phyloP scores from a whole-genome alignment of 2,113 vertebrate genomes.

The Rhagologus leucostigma region DNA sequence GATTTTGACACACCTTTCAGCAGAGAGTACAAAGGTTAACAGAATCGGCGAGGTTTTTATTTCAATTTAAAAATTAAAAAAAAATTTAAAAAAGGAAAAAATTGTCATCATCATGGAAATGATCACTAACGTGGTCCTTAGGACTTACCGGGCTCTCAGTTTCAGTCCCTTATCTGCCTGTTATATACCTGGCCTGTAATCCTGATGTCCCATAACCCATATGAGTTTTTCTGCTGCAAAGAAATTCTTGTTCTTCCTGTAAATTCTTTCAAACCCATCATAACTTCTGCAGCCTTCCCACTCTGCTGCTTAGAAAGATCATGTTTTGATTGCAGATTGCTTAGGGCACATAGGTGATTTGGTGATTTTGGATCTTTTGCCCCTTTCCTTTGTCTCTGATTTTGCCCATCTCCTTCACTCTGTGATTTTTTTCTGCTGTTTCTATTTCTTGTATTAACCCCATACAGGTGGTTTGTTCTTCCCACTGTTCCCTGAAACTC shows the following conservation, averaged over 20 bases:
- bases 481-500: background rate
- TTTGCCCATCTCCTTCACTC: background rate
- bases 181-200: background rate
- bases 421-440: background rate
- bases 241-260: background rate
- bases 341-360: background rate
- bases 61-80: background rate
- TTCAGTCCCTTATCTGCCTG: background rate
- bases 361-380: background rate
- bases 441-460: background rate
- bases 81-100: background rate
- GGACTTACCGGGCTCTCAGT: background rate
- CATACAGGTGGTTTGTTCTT: background rate
- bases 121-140: background rate
- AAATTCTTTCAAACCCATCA: background rate
- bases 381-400: background rate
- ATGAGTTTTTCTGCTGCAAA: background rate
- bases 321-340: background rate
- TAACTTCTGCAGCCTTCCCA: background rate
- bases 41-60: accelerated
- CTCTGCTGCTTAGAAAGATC: background rate
- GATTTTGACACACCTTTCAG: background rate
- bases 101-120: background rate
- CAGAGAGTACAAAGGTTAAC: background rate
- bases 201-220: background rate